Percentiles rank a stretch among this genome's conserved stretches.
Conservation (phyloP, 2,797 vertebrate genomes). For the Geotrypetes seraphini region DNA sequence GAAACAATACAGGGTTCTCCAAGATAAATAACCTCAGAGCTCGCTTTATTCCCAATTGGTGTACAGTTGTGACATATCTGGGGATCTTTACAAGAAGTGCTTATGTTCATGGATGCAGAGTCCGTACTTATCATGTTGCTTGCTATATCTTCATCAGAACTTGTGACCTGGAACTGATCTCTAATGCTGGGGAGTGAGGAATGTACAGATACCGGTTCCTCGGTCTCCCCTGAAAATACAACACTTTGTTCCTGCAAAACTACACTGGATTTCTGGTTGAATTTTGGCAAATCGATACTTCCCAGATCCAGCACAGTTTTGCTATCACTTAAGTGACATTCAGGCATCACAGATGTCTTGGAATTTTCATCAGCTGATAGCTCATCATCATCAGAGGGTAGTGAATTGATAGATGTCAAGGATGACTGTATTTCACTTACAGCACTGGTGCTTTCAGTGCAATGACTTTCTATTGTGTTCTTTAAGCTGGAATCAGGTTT, state of each 20-base stretch:
- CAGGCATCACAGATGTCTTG: slow-evolving; percentile 48
- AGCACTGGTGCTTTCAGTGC: slow-evolving; percentile 77
- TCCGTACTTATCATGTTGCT: slow-evolving; percentile 30
- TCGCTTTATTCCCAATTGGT: slow-evolving; percentile 20
- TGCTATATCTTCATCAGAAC: slow-evolving; percentile 35
- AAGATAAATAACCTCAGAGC: slow-evolving; percentile 32
- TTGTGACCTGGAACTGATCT: slow-evolving; percentile 31
- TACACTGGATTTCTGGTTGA: slow-evolving; percentile 55
- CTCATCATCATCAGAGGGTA: slow-evolving; percentile 88
- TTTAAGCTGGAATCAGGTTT: slow-evolving; percentile 56
- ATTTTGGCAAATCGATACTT: slow-evolving; percentile 43
- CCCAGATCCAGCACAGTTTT: slow-evolving; percentile 44
- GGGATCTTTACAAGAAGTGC: slow-evolving; percentile 21
- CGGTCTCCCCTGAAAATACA: slow-evolving; percentile 58
- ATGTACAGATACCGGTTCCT: slow-evolving; percentile 31
- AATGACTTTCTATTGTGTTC: slow-evolving; percentile 54
- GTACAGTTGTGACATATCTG: slow-evolving; percentile 12
- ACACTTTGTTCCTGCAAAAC: slow-evolving; percentile 69
- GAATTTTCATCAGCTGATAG: slow-evolving; percentile 69
- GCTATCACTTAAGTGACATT: slow-evolving; percentile 49
- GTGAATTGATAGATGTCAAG: slow-evolving; percentile 91
- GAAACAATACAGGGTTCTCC: slow-evolving; percentile 36
- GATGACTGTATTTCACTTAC: slow-evolving; percentile 93
- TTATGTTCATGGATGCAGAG: slow-evolving; percentile 20
- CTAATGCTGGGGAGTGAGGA: slow-evolving; percentile 40